Conservation (phyloP, 2,888 invertebrate species). For the Gisinianus flammeolus region DNA sequence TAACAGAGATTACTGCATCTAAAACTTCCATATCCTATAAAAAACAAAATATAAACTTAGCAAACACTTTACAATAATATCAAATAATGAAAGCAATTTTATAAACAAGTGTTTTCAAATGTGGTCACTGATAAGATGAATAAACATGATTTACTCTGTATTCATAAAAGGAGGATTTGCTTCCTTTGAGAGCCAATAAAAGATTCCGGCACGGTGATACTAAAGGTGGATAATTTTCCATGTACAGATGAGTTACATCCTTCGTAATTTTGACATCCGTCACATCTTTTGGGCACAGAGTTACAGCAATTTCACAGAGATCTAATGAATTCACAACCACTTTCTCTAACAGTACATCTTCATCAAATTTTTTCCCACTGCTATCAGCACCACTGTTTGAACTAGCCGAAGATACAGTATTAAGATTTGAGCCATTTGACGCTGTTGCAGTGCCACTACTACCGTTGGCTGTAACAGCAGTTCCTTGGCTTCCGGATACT, state of each 20-base stretch:
- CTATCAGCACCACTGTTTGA: not conserved
- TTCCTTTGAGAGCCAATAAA: slow-evolving; percentile 77
- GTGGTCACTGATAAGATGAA: too few species aligned
- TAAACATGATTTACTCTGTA: slow-evolving; percentile 72
- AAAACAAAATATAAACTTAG: slow-evolving; percentile 40
- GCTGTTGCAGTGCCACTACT: not conserved
- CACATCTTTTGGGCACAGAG: slow-evolving; percentile 52
- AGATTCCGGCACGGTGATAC: slow-evolving; percentile 52
- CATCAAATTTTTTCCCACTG: slow-evolving; percentile 6
- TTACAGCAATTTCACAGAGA: slow-evolving; percentile 54
- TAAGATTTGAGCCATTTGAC: not conserved
- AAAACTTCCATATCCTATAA: slow-evolving; percentile 71
- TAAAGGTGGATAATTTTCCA: slow-evolving; percentile 57
- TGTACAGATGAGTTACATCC: slow-evolving; percentile 55
- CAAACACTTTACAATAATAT: not conserved
- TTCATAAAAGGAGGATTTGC: slow-evolving; percentile 77
- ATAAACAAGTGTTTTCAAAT: too few species aligned
- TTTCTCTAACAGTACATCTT: slow-evolving; percentile 40
- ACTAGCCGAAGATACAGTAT: not conserved
- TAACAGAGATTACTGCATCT: slow-evolving; percentile 73
- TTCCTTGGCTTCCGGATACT: too few species aligned
- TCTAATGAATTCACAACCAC: slow-evolving; percentile 55
- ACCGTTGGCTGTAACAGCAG: too few species aligned
- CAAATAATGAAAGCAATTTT: too few species aligned
- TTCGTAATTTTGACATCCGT: slow-evolving; percentile 47